Percentiles rank a stretch among this genome's conserved stretches.
These are phyloP conservation scores for Cyclina sinensis DNA, from an alignment of 1,140 invertebrate species.

Conservation along the genomic window DNA sequence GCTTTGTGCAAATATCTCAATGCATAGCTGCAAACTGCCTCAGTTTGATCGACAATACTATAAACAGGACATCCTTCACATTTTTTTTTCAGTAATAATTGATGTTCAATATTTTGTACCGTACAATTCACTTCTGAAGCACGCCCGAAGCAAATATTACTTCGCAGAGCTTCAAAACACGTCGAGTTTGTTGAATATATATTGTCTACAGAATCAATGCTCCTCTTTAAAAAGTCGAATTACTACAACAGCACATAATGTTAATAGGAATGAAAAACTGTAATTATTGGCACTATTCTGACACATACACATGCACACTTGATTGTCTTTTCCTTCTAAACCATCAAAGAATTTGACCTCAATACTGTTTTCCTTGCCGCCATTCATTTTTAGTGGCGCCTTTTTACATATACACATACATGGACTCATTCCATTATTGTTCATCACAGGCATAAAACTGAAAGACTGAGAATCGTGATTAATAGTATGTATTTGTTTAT, in stretches of 20 bases:
- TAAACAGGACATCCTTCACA: too few relatives aligned
- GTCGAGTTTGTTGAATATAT: too few relatives aligned
- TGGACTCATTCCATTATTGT: slow-evolving; percentile 60
- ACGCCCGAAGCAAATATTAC: too few relatives aligned
- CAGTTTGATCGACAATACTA: too few relatives aligned
- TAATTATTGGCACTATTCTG: slow-evolving; percentile 38
- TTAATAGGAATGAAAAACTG: not conserved
- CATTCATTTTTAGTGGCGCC: slow-evolving; percentile 46
- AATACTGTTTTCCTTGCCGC: not conserved
- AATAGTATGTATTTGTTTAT: slow-evolving; percentile 46
- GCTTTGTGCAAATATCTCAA: too few relatives aligned
- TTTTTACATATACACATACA: slow-evolving; percentile 65
- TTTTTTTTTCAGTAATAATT: too few relatives aligned
- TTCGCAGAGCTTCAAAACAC: too few relatives aligned
- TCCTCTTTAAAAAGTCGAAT: not conserved
- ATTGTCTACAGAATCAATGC: not conserved
- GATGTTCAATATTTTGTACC: too few relatives aligned
- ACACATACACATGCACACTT: slow-evolving; percentile 70
- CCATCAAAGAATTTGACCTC: slow-evolving; percentile 57
- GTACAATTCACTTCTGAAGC: too few relatives aligned
- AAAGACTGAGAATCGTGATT: slow-evolving; percentile 30
- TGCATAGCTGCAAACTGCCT: too few relatives aligned
- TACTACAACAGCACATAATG: not conserved
- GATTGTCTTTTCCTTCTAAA: slow-evolving; percentile 57
- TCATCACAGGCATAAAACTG: slow-evolving; percentile 67